These are phyloP conservation scores for Melanostoma mellinum DNA, from an alignment of 2,888 invertebrate species.

Conservation along the genomic window DNA sequence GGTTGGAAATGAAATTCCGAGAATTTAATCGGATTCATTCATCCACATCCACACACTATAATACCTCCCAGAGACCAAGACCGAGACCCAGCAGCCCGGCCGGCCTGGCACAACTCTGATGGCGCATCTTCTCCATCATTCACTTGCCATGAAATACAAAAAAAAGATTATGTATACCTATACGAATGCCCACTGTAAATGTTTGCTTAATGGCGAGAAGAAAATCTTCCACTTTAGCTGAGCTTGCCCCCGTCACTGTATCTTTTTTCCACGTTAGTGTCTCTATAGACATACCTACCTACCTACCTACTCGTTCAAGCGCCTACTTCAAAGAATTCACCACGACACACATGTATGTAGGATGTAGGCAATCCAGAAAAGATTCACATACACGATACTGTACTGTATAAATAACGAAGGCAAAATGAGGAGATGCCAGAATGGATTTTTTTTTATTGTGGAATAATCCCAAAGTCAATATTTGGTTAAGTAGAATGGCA, in stretches of 20 bases:
- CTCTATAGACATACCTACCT: not conserved
- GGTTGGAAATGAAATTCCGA: slow-evolving; percentile 55
- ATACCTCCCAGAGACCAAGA: slow-evolving; percentile 48
- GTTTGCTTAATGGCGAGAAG: slow-evolving; percentile 68
- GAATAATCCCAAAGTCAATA: slow-evolving; percentile 61
- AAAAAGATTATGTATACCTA: slow-evolving; percentile 9
- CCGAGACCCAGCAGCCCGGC: too few species aligned
- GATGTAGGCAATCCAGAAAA: slow-evolving; percentile 31
- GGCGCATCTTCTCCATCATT: slow-evolving; percentile 59
- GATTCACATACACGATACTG: slow-evolving; percentile 22
- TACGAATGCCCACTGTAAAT: slow-evolving; percentile 57
- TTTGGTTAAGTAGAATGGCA: slow-evolving; percentile 49
- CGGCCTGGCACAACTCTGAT: slow-evolving; percentile 28
- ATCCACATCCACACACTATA: slow-evolving; percentile 33
- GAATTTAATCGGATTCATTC: slow-evolving; percentile 59
- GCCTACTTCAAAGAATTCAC: slow-evolving; percentile 64
- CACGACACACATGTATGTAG: slow-evolving; percentile 8
- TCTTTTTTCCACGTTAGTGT: not conserved
- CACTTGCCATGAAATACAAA: slow-evolving; percentile 36
- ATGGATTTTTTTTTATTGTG: slow-evolving; percentile 21
- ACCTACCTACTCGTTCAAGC: slow-evolving; percentile 35
- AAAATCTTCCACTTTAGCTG: slow-evolving; percentile 55
- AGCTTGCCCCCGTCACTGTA: not conserved
- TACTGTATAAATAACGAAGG: slow-evolving; percentile 38
- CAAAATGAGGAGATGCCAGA: slow-evolving; percentile 11